Conservation (phyloP, 2,113 vertebrate genomes). For the Rhinopomastus cyanomelas region DNA sequence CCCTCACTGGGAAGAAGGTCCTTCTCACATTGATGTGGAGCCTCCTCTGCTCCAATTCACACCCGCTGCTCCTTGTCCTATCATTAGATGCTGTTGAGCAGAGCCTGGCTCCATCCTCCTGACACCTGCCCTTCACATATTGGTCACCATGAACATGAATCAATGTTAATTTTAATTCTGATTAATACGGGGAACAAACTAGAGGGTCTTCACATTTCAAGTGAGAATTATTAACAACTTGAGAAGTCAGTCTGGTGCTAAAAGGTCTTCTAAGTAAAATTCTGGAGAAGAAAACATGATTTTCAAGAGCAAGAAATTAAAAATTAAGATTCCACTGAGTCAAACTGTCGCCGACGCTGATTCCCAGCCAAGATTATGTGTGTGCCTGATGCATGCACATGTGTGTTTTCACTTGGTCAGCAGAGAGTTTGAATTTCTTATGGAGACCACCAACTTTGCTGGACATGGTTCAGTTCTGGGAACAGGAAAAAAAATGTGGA, state of each 20-base stretch:
- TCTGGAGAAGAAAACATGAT: constrained; percentile 9
- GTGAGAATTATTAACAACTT: background rate
- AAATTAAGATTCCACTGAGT: constrained; percentile 51
- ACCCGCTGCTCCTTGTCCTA: too few relatives aligned
- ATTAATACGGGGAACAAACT: background rate
- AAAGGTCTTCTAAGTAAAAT: constrained; percentile 23
- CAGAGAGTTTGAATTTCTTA: constrained; percentile 68
- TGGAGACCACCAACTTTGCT: constrained; percentile 69
- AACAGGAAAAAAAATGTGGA: background rate
- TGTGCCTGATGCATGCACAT: constrained; percentile 52
- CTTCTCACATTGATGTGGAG: too few relatives aligned
- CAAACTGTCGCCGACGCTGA: constrained; percentile 63
- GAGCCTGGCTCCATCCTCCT: too few relatives aligned
- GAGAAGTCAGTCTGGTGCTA: background rate
- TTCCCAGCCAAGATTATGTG: constrained; percentile 56
- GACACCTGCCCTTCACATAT: too few relatives aligned
- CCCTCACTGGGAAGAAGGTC: too few relatives aligned
- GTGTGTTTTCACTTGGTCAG: constrained; percentile 72
- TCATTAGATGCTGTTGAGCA: too few relatives aligned
- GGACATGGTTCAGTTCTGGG: constrained; percentile 51
- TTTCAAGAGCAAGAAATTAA: constrained; percentile 33
- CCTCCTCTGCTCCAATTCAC: too few relatives aligned
- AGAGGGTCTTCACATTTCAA: background rate
- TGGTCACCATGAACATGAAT: too few relatives aligned
- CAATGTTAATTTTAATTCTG: background rate